Evolutionary conservation across 2,888 invertebrate species (phyloP).

Genomic region (Periphyllus acericola): DNA sequence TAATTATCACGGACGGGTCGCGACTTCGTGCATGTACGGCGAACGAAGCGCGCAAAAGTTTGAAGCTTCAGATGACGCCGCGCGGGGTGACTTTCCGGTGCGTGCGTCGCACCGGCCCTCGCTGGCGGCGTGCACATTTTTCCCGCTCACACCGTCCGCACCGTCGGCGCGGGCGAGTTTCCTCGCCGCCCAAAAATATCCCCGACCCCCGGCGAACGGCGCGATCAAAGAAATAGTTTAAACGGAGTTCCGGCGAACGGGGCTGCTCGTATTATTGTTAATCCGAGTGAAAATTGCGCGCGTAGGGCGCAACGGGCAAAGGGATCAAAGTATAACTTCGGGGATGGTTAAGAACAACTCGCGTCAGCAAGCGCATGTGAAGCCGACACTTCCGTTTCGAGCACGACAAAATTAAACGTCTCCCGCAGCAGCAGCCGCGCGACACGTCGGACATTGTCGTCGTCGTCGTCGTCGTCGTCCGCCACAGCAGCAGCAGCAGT

Average conservation of each 20-base stretch:
- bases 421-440: conserved; percentile 30
- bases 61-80: too few relatives aligned
- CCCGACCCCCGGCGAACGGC: neutral
- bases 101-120: neutral
- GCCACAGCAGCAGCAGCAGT: too few relatives aligned
- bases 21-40: neutral
- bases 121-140: neutral
- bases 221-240: conserved; percentile 51
- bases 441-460: neutral
- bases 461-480: neutral
- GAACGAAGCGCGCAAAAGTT: neutral
- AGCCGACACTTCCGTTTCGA: conserved; percentile 30
- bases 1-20: neutral
- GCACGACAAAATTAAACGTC: conserved; percentile 45
- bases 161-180: neutral
- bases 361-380: conserved; percentile 7
- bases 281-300: conserved; percentile 35
- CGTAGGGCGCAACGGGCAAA: neutral
- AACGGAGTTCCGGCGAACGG: conserved; percentile 28
- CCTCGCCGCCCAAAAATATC: neutral
- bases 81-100: neutral
- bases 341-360: conserved; percentile 46
- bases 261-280: conserved; percentile 20
- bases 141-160: neutral
- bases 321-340: conserved; percentile 40